Evolutionary conservation across 2,888 invertebrate species (phyloP).

Genomic region (Dione juno): DNA sequence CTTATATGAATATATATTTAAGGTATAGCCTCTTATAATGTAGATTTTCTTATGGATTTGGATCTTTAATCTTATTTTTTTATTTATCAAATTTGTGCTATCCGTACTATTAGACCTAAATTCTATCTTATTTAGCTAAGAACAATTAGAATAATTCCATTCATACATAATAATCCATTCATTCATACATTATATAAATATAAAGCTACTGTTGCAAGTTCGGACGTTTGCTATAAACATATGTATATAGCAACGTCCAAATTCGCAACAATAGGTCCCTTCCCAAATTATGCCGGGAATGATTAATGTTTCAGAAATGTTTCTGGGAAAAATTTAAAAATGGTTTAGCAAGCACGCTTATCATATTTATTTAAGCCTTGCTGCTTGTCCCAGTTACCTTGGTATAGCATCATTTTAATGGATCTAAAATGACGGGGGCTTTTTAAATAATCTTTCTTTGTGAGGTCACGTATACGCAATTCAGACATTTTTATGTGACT

Average conservation of each 20-base stretch:
- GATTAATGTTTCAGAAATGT: constrained; percentile 24
- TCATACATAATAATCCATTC: not conserved
- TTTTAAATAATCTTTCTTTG: constrained; percentile 17
- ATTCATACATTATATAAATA: not conserved
- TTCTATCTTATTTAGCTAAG: not conserved
- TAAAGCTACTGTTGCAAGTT: not conserved
- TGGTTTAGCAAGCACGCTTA: constrained; percentile 20
- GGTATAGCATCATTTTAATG: constrained; percentile 27
- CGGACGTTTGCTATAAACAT: not conserved
- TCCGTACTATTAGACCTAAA: not conserved
- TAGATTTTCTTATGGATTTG: not conserved
- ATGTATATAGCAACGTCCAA: not conserved
- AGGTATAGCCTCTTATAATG: not conserved
- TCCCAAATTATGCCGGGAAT: constrained; percentile 16
- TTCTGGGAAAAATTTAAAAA: constrained; percentile 25
- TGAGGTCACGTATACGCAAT: constrained; percentile 5
- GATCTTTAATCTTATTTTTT: not conserved
- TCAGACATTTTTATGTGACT: not conserved
- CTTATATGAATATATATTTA: not conserved
- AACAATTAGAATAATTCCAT: not conserved
- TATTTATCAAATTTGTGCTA: not conserved
- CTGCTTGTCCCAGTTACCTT: constrained; percentile 26
- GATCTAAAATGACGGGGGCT: constrained; percentile 23
- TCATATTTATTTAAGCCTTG: constrained; percentile 34
- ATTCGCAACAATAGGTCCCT: constrained; percentile 9